Evolutionary conservation across 2,888 invertebrate species (phyloP), one percentile per base, ranked within the genome.

Genomic region (Mesorhabditis spiculigera): DNA sequence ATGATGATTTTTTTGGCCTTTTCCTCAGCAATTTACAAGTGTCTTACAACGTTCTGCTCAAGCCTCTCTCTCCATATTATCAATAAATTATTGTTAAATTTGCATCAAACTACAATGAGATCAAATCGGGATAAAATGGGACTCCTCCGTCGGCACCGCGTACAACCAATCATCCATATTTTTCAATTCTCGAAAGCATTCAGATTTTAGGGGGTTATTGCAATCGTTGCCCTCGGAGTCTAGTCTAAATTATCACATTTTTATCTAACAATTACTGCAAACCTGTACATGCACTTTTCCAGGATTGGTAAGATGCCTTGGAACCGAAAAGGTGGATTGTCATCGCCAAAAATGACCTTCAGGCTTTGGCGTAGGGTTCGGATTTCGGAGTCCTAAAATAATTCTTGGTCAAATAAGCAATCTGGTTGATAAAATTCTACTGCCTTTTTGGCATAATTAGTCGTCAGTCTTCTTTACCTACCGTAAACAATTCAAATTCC

Each of bases 111-210:
- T 28, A 28, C 28, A 28, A 28, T 28, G 28, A 28, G 28, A 28
- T 50, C 58, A 50, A 50, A 50, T 50, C 58, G n/a, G 58, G 2
- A n/a, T 50, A 50, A 13, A 50, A n/a, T 50, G 58, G 58, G 10
- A 13, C n/a, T 50, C 58, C n/a, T 50, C 58, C 2, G 58, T 50
- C 8, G 58, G 58, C 58, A 50, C 58, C 8, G 58, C 58, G 58
- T 50, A 50, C 58, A 50, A 50, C 58, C 58, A 50, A 50, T 50
- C 58, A 50, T 50, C 58, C 10, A 50, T 10, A 50, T 50, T n/a
- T 50, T 50, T 50, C 58, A 50, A 50, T 13, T 10, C 58, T n/a
- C 10, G n/a, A 50, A 13, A 50, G n/a, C 58, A 50, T 50, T 13
- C n/a, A 13, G 10, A 1, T 13, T n/a, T n/a, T n/a, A n/a, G 8